phyloP scores from a whole-genome alignment of 1,140 invertebrate species.

The Armadillidium nasatum region DNA sequence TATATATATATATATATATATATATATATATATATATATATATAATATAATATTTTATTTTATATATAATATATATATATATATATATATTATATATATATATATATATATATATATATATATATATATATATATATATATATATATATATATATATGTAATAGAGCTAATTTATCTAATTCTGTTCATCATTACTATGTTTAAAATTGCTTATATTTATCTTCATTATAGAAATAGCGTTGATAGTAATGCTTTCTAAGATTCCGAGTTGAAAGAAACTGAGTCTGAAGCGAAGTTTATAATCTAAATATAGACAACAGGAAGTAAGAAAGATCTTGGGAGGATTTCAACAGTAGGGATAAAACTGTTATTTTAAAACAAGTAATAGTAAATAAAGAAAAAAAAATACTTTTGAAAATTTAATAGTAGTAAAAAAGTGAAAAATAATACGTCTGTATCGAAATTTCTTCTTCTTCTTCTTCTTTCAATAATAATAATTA shows the following conservation, averaged over 20 bases:
- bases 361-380: not conserved
- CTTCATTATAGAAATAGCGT: too few relatives aligned
- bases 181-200: too few relatives aligned
- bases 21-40: constrained; percentile 6
- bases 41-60: not conserved
- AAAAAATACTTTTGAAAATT: not conserved
- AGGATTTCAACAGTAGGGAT: not conserved
- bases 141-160: not conserved
- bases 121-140: constrained; percentile 2
- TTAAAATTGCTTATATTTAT: too few relatives aligned
- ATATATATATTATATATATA: not conserved
- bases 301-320: too few relatives aligned
- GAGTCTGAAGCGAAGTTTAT: too few relatives aligned
- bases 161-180: not conserved
- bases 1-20: too few relatives aligned
- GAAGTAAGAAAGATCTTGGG: not conserved
- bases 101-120: constrained; percentile 2
- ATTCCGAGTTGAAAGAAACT: too few relatives aligned
- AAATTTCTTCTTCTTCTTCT: not conserved
- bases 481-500: not conserved
- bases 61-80: not conserved
- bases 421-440: too few relatives aligned
- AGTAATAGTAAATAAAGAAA: not conserved
- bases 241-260: too few relatives aligned
- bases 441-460: not conserved